Evolutionary conservation across 2,797 vertebrate species (phyloP), one percentile per base, ranked within the genome.

Genomic region (Distichodus sexfasciatus): DNA sequence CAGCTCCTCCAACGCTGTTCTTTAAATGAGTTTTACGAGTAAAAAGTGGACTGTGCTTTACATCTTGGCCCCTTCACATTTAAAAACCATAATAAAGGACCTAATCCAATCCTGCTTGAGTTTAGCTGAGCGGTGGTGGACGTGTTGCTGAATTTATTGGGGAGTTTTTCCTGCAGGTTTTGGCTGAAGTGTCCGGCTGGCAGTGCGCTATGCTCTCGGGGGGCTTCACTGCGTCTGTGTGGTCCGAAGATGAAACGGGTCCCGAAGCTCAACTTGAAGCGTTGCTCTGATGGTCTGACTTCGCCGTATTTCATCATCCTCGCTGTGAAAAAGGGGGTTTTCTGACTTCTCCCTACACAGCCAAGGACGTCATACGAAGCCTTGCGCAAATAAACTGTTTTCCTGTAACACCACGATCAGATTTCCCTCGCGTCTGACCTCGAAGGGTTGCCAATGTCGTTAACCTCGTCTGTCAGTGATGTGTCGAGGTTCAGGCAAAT

Each of bases 141-240:
- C n/a, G n/a, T n/a, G n/a, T n/a, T n/a, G n/a, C n/a, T n/a, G n/a
- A n/a, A n/a, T n/a, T n/a, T n/a, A n/a, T n/a, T n/a, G n/a, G n/a
- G n/a, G n/a, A n/a, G n/a, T n/a, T n/a, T n/a, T 73, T 76, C 70
- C 77, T 70, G 51, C 38, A 57, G 50, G 46, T 62, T 72, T 72
- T 62, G 62, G 31, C 35, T 77, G n/a, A n/a, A n/a, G n/a, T n/a
- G n/a, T n/a, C n/a, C n/a, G n/a, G 71, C 47, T 71, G 77, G 44
- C 51, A 44, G 57, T 21, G 33, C 51, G 41, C 44, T 23, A 19
- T 46, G 67, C n/a, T 76, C 74, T 76, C 63, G 57, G 36, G 63
- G 76, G 76, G 68, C 77, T 38, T 71, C 29, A 40, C 62, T 74
- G 66, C 44, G 55, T 74, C 67, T 79, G 77, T 74, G 77, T 74